A percentile compares a stretch with the other conserved stretches of the same genome.
These are phyloP conservation scores for Lutjanus erythropterus DNA, from an alignment of 2,113 vertebrate species.

Conservation along the genomic window DNA sequence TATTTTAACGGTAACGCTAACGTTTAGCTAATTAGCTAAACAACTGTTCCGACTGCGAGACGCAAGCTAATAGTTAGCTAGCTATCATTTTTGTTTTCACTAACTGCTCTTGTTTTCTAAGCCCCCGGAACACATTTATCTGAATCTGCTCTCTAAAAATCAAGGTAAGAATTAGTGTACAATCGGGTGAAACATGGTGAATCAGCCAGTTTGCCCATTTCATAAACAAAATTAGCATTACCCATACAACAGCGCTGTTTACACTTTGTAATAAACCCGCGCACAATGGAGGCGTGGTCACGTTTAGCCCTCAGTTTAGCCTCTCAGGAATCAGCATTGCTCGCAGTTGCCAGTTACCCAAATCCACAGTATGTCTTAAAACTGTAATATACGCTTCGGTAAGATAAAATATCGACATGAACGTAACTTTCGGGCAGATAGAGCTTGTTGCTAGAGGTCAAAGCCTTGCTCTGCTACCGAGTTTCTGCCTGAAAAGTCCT, in stretches of 20 bases:
- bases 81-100: background rate
- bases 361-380: background rate
- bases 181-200: background rate
- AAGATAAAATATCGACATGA: background rate
- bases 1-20: background rate
- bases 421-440: background rate
- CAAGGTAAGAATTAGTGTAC: no score
- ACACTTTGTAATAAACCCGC: conserved; percentile 55
- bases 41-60: background rate
- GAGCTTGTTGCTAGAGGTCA: rapidly evolving
- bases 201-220: rapidly evolving
- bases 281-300: no score
- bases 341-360: rapidly evolving
- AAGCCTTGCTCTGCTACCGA: rapidly evolving
- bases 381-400: background rate
- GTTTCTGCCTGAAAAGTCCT: background rate
- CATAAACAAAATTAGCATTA: background rate
- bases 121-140: background rate
- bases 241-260: conserved; percentile 59
- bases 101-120: background rate
- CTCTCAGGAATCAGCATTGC: conserved; percentile 7
- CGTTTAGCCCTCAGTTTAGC: background rate
- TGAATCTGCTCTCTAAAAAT: background rate
- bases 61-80: conserved; percentile 21
- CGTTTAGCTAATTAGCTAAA: background rate